phyloP scores from a whole-genome alignment of 2,888 invertebrate genomes.

The Apamea sordens region DNA sequence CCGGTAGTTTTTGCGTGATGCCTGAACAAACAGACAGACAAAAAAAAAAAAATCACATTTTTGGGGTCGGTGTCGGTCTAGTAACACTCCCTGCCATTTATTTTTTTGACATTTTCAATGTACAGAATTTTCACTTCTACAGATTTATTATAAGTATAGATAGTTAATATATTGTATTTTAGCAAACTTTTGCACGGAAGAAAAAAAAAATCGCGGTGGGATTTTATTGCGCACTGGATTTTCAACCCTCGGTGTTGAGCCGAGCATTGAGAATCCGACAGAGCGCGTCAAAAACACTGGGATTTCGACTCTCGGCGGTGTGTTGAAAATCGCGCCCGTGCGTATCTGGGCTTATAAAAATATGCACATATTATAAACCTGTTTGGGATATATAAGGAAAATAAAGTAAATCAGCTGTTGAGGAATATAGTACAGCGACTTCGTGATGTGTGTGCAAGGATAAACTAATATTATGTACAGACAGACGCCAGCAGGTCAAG shows the following conservation, averaged over 20 bases:
- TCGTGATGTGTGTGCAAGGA: background rate
- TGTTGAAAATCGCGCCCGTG: background rate
- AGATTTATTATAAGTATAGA: too few relatives aligned
- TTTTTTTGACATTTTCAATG: too few relatives aligned
- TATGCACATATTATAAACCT: background rate
- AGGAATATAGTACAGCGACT: background rate
- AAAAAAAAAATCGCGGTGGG: background rate
- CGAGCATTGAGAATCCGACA: background rate
- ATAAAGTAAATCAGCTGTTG: conserved; percentile 34
- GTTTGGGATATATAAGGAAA: conserved; percentile 19
- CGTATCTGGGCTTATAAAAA: background rate
- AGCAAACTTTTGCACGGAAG: background rate
- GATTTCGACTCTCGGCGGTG: background rate
- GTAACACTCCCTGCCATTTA: too few relatives aligned
- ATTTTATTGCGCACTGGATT: background rate
- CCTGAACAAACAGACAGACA: too few relatives aligned
- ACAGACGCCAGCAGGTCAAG: too few relatives aligned
- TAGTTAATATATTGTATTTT: background rate
- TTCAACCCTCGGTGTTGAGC: background rate
- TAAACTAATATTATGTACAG: background rate
- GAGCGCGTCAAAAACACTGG: background rate
- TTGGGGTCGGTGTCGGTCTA: too few relatives aligned
- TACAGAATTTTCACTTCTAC: too few relatives aligned
- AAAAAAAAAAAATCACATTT: too few relatives aligned
- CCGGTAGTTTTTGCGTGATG: too few relatives aligned